Conservation (phyloP, 2,888 invertebrate species). For the Congeria kusceri region DNA sequence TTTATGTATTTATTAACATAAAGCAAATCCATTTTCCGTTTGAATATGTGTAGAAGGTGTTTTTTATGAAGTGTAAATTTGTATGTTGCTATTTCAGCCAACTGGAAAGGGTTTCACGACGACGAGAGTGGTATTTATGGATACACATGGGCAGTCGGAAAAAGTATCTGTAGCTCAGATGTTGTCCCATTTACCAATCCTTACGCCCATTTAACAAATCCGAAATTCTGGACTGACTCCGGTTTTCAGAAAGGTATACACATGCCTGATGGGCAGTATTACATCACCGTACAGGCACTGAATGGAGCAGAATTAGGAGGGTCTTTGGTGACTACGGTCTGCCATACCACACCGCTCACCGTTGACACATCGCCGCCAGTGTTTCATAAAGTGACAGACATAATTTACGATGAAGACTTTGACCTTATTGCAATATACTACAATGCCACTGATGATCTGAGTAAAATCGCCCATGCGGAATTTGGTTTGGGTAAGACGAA, state of each 20-base stretch:
- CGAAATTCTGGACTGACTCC: conserved; percentile 74
- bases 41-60: no score
- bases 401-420: conserved; percentile 75
- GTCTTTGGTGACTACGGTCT: conserved; percentile 74
- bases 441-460: conserved; percentile 63
- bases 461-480: conserved; percentile 68
- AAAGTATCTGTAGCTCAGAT: conserved; percentile 65
- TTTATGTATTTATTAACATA: no score
- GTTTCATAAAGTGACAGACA: conserved; percentile 65
- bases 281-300: conserved; percentile 72
- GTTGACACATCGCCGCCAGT: conserved; percentile 74
- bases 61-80: background rate
- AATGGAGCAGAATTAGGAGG: conserved; percentile 72
- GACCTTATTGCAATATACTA: conserved; percentile 72
- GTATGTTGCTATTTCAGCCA: conserved; percentile 60
- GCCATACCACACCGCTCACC: conserved; percentile 70
- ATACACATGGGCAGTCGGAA: conserved; percentile 76
- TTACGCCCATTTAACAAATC: conserved; percentile 66
- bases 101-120: conserved; percentile 78
- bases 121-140: conserved; percentile 75
- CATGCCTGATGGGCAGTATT: conserved; percentile 73
- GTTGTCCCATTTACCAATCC: conserved; percentile 69
- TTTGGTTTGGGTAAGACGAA: conserved; percentile 75
- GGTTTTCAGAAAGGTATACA: conserved; percentile 69
- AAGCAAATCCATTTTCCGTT: no score